These are phyloP conservation scores for Otus scops DNA, from an alignment of 2,797 vertebrate genomes.

Conservation along the genomic window DNA sequence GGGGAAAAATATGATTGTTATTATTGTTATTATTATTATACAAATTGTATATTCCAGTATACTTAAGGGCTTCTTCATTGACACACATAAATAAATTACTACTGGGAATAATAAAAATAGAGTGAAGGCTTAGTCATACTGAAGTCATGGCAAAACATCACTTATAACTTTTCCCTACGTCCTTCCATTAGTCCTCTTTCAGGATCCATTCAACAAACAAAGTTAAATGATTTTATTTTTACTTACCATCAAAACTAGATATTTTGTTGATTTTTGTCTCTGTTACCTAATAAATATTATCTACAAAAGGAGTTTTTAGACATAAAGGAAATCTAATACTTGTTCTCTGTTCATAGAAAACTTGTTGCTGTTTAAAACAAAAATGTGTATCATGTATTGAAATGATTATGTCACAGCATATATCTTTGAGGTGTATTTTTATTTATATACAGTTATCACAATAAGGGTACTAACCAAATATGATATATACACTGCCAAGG, in stretches of 20 bases:
- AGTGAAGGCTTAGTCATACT: not conserved
- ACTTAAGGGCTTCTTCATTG: not conserved
- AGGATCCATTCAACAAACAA: not conserved
- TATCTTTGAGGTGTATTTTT: not conserved
- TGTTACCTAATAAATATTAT: not conserved
- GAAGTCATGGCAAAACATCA: not conserved
- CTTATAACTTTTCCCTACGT: not conserved
- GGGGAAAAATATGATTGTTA: not conserved
- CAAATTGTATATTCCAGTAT: not conserved
- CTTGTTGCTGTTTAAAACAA: not conserved
- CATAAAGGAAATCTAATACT: not conserved
- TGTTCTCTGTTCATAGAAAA: not conserved
- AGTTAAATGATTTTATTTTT: not conserved
- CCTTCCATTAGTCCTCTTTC: not conserved
- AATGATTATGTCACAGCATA: not conserved
- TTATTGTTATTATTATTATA: not conserved
- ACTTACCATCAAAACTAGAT: not conserved
- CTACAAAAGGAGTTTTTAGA: not conserved
- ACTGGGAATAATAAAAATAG: not conserved
- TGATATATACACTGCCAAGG: not conserved
- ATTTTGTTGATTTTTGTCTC: not conserved
- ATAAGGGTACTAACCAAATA: not conserved
- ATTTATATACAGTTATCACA: not conserved
- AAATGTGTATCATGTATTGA: not conserved
- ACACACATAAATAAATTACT: not conserved